Evolutionary conservation across 2,797 vertebrate genomes (phyloP).

Genomic region (Molossus alvarezi): DNA sequence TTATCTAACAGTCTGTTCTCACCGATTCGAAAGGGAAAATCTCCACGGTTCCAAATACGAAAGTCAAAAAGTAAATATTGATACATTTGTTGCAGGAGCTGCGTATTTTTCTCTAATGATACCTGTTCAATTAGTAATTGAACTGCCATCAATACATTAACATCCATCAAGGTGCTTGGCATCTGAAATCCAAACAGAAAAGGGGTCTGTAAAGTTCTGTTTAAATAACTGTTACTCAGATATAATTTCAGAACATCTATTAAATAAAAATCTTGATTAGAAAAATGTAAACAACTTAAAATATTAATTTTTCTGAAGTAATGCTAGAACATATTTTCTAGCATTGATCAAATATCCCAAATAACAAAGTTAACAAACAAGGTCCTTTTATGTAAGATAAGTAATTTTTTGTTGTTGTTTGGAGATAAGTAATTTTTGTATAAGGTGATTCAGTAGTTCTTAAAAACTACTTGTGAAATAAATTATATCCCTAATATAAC

Average conservation of each 20-base stretch:
- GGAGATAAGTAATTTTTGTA: conserved; percentile 27
- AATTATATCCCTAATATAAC: conserved; percentile 25
- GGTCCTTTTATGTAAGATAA: background rate
- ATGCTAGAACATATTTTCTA: conserved; percentile 26
- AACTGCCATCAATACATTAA: conserved; percentile 96
- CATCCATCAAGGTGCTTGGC: conserved; percentile 95
- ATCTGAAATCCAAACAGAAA: conserved; percentile 90
- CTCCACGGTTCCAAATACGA: conserved; percentile 98
- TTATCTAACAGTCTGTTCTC: conserved; percentile 77
- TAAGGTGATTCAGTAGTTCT: conserved; percentile 39
- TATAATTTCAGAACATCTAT: conserved; percentile 50
- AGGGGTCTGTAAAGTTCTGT: conserved; percentile 56
- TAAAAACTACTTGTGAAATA: conserved; percentile 58
- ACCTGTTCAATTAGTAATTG: conserved; percentile 97
- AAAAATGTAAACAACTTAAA: conserved; percentile 69
- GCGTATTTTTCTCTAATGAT: conserved; percentile 95
- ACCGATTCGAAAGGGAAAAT: conserved; percentile 98
- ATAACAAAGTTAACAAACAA: conserved; percentile 47
- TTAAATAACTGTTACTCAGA: conserved; percentile 50
- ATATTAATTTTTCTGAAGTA: conserved; percentile 50
- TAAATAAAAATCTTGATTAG: conserved; percentile 37
- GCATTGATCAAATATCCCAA: conserved; percentile 38
- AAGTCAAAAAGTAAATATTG: conserved; percentile 98
- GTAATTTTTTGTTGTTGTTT: background rate
- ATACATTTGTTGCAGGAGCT: conserved; percentile 96